Percentiles rank a stretch among this genome's conserved stretches.
These are phyloP conservation scores for Leptestheria dahalacensis DNA, from an alignment of 1,140 invertebrate genomes.

Conservation along the genomic window DNA sequence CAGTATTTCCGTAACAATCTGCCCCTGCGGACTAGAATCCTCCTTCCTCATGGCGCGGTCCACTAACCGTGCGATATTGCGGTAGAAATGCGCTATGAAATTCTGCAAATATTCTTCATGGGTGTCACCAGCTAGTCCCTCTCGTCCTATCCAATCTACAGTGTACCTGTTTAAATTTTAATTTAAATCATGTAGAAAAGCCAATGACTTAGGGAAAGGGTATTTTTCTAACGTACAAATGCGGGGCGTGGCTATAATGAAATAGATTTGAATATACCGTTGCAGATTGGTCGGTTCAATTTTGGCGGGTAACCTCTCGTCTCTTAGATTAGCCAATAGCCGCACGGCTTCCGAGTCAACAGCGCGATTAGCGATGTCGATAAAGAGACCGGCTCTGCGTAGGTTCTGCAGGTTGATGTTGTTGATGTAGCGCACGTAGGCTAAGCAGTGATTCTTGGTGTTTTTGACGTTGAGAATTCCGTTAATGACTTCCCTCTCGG, in stretches of 20 bases:
- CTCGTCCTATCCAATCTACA: constrained; percentile 91
- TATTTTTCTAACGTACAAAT: background rate
- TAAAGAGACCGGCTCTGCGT: constrained; percentile 81
- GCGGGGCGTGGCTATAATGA: background rate
- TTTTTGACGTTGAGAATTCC: constrained; percentile 86
- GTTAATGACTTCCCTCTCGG: constrained; percentile 92
- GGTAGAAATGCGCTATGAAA: constrained; percentile 90
- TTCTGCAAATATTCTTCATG: constrained; percentile 88
- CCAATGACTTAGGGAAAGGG: background rate
- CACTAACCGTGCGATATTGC: constrained; percentile 80
- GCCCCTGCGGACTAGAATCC: constrained; percentile 80
- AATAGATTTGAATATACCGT: constrained; percentile 38
- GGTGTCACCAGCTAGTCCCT: constrained; percentile 81
- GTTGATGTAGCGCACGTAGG: constrained; percentile 76
- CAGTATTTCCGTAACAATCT: constrained; percentile 87
- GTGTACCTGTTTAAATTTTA: constrained; percentile 50
- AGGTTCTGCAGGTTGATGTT: constrained; percentile 94
- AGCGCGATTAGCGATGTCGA: constrained; percentile 85
- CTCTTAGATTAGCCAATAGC: constrained; percentile 72
- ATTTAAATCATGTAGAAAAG: background rate
- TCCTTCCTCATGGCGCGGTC: constrained; percentile 90
- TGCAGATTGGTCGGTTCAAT: constrained; percentile 76
- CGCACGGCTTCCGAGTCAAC: constrained; percentile 87
- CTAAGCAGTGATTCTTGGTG: constrained; percentile 90
- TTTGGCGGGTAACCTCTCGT: constrained; percentile 68